A percentile compares a stretch with the other conserved stretches of the same genome.
Conservation (phyloP, 1,140 invertebrate species). For the Coboldia fuscipes region DNA sequence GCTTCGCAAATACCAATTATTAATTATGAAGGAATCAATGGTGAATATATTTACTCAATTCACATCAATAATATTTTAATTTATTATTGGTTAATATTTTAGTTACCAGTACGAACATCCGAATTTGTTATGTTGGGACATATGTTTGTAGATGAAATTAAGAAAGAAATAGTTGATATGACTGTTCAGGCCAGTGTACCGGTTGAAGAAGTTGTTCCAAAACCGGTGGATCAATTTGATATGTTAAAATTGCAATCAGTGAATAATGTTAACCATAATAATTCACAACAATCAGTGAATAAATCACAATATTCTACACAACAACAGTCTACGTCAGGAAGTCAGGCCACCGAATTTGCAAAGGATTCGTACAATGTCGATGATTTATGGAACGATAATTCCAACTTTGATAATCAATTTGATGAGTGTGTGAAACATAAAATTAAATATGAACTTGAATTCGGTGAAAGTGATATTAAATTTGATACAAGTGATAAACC, state of each 20-base stretch:
- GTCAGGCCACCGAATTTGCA: no score
- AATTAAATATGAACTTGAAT: no score
- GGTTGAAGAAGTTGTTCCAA: no score
- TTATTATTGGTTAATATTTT: constrained; percentile 9
- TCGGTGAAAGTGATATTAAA: no score
- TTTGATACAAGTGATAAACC: no score
- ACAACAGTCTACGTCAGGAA: not conserved
- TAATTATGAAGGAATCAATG: constrained; percentile 67
- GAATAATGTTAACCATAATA: not conserved
- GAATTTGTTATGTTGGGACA: constrained; percentile 52
- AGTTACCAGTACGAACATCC: constrained; percentile 42
- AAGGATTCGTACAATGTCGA: no score
- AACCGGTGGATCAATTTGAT: no score
- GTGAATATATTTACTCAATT: constrained; percentile 27
- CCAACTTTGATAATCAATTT: no score
- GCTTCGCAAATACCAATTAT: constrained; percentile 54
- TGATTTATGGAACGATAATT: no score
- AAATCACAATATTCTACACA: not conserved
- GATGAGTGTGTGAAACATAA: no score
- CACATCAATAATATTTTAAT: not conserved
- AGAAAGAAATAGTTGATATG: constrained; percentile 3
- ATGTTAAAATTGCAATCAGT: not conserved
- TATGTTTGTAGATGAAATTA: constrained; percentile 39
- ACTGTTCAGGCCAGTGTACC: not conserved
- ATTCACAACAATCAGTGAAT: not conserved